Evolutionary conservation across 2,797 vertebrate genomes (phyloP), one percentile per base, ranked within the genome.

Genomic region (Paedocypris micromegethes): DNA sequence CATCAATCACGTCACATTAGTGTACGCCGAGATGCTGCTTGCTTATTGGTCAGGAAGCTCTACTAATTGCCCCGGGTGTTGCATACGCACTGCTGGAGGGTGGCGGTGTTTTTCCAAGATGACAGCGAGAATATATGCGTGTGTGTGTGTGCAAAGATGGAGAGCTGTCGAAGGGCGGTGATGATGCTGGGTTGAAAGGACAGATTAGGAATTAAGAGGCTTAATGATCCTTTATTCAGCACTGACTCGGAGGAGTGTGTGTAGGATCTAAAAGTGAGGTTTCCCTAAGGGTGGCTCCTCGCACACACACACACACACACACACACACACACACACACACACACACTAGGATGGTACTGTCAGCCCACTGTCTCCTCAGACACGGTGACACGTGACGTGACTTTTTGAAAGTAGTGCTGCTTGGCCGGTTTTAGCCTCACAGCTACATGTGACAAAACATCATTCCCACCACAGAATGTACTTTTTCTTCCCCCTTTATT

Each of bases 191-290:
- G 58, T 70, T 79, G 72, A 77, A 70, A 66, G 60, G 65, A 79
- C 54, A 77, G 65, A 79, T 77, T 77, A 79, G 67, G 67, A 77
- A 73, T 64, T 77, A 68, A 58, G 55, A 50, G 49, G 68, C 70
- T 73, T 79, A 77, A 79, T 79, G 78, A 77, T 79, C 70, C 73
- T 46, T 61, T 75, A 68, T 79, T 68, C 64, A 66, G 64, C 4
- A 39, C 51, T 57, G 43, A 75, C 60, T 54, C 55, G 65, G 72
- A 73, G 67, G 64, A 52, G 64, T 71, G 73, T 67, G 67, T 73
- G 70, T 23, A 42, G 41, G 70, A 77, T 77, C 70, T 70, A 64
- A 75, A 64, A 68, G 60, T 53, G 57, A 53, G 45, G 57, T 74
- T 73, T 69, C 71, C 71, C 77, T 66, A 9, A 68, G 61, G 72